phyloP scores from a whole-genome alignment of 2,113 vertebrate species.

The Microcebus ravelobensis region DNA sequence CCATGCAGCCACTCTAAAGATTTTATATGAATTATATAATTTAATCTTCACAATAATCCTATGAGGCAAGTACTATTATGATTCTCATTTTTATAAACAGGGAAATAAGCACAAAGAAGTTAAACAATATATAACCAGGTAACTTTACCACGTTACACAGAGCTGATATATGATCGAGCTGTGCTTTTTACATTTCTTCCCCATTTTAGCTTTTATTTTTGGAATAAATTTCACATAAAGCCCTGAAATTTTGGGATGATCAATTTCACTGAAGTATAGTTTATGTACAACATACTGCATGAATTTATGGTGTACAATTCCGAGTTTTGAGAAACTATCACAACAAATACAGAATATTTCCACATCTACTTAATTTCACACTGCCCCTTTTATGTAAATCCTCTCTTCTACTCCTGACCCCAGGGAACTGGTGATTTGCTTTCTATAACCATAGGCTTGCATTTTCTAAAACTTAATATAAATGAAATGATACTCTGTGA shows the following conservation, averaged over 20 bases:
- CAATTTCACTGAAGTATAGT: background rate
- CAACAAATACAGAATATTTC: background rate
- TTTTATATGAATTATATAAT: conserved; percentile 1
- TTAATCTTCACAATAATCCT: background rate
- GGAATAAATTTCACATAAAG: background rate
- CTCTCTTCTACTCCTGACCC: background rate
- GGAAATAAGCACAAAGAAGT: background rate
- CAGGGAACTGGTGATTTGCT: background rate
- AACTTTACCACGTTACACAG: background rate
- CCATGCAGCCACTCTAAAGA: background rate
- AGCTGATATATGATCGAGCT: background rate
- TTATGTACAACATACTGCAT: background rate
- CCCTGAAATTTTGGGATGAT: background rate
- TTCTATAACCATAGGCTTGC: background rate
- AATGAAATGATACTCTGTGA: background rate
- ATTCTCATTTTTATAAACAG: conserved; percentile 7
- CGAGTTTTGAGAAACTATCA: background rate
- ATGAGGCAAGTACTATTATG: background rate
- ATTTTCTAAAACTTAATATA: conserved; percentile 11
- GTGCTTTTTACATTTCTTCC: background rate
- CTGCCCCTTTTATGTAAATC: background rate
- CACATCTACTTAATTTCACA: background rate
- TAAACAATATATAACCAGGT: background rate
- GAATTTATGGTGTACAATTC: background rate
- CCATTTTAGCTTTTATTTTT: background rate